These are phyloP conservation scores for Aeoliscus strigatus DNA, from an alignment of 2,797 vertebrate genomes.

Conservation along the genomic window DNA sequence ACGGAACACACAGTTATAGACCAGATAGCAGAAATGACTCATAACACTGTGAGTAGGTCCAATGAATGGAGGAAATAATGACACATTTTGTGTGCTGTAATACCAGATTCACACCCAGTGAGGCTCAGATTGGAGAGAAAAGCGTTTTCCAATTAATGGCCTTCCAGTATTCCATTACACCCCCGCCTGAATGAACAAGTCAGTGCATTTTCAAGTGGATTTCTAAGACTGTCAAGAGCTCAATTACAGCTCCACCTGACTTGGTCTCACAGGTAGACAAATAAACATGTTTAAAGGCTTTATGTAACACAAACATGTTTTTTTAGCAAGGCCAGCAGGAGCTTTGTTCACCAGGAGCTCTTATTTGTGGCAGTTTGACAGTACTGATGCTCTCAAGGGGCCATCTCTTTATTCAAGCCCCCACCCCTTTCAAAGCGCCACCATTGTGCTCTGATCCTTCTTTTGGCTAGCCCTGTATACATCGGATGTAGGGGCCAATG, in stretches of 20 bases:
- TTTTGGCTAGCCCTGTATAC: constrained; percentile 35
- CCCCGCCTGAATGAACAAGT: constrained; percentile 21
- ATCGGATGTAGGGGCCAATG: constrained; percentile 23
- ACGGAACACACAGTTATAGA: not conserved
- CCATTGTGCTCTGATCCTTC: constrained; percentile 45
- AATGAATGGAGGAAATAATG: constrained; percentile 6
- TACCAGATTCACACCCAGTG: constrained; percentile 17
- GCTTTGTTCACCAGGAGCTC: constrained; percentile 22
- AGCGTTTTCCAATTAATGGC: constrained; percentile 15
- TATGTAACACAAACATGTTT: constrained; percentile 18
- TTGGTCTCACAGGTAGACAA: constrained; percentile 12
- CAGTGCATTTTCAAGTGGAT: constrained; percentile 22
- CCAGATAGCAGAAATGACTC: not conserved
- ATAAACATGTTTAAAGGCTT: constrained; percentile 10
- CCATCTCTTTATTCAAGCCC: constrained; percentile 32
- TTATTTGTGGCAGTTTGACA: constrained; percentile 20
- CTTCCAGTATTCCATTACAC: constrained; percentile 13
- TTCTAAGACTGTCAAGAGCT: constrained; percentile 16
- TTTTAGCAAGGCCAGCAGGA: constrained; percentile 9
- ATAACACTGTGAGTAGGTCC: not conserved
- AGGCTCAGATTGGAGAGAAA: constrained; percentile 25
- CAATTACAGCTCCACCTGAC: constrained; percentile 21
- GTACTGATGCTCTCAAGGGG: constrained; percentile 22
- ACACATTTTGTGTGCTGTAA: constrained; percentile 6
- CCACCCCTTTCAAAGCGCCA: constrained; percentile 34